These are phyloP conservation scores for Trichopria drosophilae DNA, from an alignment of 2,888 invertebrate genomes.

Conservation along the genomic window DNA sequence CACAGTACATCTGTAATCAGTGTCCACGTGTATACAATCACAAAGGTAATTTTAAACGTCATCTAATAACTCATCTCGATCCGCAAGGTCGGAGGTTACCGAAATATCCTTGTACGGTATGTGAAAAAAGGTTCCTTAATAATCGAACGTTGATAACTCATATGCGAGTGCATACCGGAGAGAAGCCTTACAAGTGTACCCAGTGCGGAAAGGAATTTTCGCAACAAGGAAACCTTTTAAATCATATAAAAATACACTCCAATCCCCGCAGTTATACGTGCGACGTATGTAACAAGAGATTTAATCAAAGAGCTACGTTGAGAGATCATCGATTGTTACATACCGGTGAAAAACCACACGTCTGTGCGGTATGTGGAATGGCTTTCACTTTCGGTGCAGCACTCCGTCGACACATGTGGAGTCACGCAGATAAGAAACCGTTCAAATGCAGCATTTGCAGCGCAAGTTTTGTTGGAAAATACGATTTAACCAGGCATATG, in stretches of 20 bases:
- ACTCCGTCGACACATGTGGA: slow-evolving; percentile 53
- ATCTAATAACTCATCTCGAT: slow-evolving; percentile 52
- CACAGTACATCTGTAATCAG: slow-evolving; percentile 50
- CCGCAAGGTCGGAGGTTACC: slow-evolving; percentile 50
- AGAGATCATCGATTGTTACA: slow-evolving; percentile 52
- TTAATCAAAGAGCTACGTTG: slow-evolving; percentile 54
- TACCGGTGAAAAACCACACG: slow-evolving; percentile 54
- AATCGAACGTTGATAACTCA: slow-evolving; percentile 65
- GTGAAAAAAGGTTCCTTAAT: slow-evolving; percentile 64
- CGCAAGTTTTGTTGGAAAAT: slow-evolving; percentile 52
- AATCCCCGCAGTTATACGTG: slow-evolving; percentile 54
- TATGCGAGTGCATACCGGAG: slow-evolving; percentile 65
- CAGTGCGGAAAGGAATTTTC: slow-evolving; percentile 62
- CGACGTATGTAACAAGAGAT: slow-evolving; percentile 53
- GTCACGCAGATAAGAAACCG: slow-evolving; percentile 50
- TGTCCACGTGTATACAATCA: slow-evolving; percentile 52
- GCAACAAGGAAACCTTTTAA: slow-evolving; percentile 53
- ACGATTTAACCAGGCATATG: slow-evolving; percentile 53
- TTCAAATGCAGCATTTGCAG: slow-evolving; percentile 50
- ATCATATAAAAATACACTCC: slow-evolving; percentile 51
- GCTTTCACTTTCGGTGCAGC: slow-evolving; percentile 55
- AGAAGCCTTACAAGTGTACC: slow-evolving; percentile 64
- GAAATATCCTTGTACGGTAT: slow-evolving; percentile 63
- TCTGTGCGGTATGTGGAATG: slow-evolving; percentile 51
- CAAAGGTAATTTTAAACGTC: slow-evolving; percentile 54